Evolutionary conservation across 35 echinoderm and acorn worm species (phyloP), one percentile per base, ranked within the genome.

Genomic region (Apostichopus californicus): DNA sequence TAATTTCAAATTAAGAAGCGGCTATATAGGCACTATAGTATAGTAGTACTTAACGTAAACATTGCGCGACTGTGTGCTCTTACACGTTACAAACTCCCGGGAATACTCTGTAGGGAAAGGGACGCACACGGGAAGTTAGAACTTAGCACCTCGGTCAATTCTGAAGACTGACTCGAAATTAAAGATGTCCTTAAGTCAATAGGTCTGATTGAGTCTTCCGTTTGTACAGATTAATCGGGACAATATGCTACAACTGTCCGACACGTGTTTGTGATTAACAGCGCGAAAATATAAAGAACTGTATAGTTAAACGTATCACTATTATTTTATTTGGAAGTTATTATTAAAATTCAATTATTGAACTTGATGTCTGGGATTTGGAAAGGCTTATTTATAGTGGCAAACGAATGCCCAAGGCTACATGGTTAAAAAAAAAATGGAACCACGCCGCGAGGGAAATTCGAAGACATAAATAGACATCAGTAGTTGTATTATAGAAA

Each of bases 101-200:
- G 78, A 81, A 81, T 81, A 81, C 25, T 1, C 71, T 75, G 71
- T n/a, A 75, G 71, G 71, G 71, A 22, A 75, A 75, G 71, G 71
- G 71, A 75, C 71, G 14, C 71, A 6, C 71, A 75, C 71, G 71
- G 71, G 71, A n/a, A 75, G 71, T 75, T 75, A 75, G n/a, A 75
- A 75, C 71, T 75, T 75, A 75, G 71, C 71, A 75, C 71, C 71
- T 75, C 15, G 71, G 71, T 75, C 71, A 75, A 75, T 75, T 75
- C 71, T 75, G 71, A 75, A 75, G 71, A 75, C 14, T 22, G 14
- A 6, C 5, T 22, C n/a, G 15, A 22, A 75, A 75, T 75, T 75
- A 75, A 22, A 75, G 71, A 75, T 75, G 71, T 75, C 71, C 71
- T 75, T 18, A 75, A 75, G n/a, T 18, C 71, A 75, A 75, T 75